Percentiles rank a stretch among this genome's conserved stretches.
phyloP scores from a whole-genome alignment of 37 sponge, comb jelly and placozoan species.

The Cladorhizidae sp. region DNA sequence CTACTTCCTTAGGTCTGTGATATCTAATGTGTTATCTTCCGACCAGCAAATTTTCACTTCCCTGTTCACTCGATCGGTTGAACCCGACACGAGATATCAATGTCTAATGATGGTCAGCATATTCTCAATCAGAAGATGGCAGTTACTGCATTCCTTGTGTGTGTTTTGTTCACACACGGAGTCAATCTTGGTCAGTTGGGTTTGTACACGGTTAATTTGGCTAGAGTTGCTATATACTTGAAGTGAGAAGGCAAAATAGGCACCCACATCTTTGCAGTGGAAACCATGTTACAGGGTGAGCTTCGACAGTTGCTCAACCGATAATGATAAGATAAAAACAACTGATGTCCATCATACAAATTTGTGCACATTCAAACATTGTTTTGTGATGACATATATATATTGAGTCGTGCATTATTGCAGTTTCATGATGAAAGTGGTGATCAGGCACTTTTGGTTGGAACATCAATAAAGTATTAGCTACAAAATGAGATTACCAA shows the following conservation, averaged over 20 bases:
- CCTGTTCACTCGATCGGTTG: conserved; percentile 4
- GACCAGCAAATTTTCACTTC: conserved; percentile 13
- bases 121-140: conserved; percentile 11
- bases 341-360: conserved; percentile 2
- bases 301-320: conserved; percentile 3
- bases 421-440: conserved; percentile 6
- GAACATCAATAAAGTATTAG: not conserved
- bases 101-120: not conserved
- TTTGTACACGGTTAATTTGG: conserved; percentile 12
- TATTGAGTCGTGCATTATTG: not conserved
- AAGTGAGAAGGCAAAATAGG: not conserved
- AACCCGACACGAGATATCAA: conserved; percentile 7
- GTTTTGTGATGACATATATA: conserved; percentile 17
- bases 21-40: not conserved
- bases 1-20: not conserved
- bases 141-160: conserved; percentile 6
- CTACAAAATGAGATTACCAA: conserved; percentile 1
- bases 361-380: conserved; percentile 8
- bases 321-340: not conserved
- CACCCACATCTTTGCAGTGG: not conserved
- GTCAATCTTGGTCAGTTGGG: conserved; percentile 3
- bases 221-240: not conserved
- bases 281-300: conserved; percentile 10
- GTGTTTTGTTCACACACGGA: not conserved
- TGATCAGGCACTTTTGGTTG: conserved; percentile 14